These are phyloP conservation scores for Melanotaenia pygmaea DNA, from an alignment of 2,797 vertebrate species.

Conservation along the genomic window DNA sequence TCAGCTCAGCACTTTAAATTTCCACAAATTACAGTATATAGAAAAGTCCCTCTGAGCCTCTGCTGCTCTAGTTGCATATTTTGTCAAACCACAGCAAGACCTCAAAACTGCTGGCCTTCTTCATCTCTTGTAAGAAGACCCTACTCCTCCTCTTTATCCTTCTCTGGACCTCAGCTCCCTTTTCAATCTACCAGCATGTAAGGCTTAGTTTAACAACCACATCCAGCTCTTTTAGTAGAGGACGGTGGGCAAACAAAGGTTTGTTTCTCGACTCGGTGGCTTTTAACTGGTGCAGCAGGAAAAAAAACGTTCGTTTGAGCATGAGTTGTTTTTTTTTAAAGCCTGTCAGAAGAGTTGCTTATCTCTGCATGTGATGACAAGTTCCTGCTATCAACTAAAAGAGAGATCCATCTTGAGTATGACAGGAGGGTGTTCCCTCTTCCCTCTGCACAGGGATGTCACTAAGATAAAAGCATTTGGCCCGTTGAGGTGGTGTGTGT, in stretches of 20 bases:
- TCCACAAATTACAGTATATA: constrained; percentile 74
- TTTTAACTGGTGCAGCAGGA: constrained; percentile 49
- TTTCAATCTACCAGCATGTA: constrained; percentile 46
- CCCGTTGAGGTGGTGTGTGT: constrained; percentile 14
- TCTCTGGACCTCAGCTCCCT: constrained; percentile 26
- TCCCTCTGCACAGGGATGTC: constrained; percentile 32
- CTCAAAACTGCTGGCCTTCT: constrained; percentile 64
- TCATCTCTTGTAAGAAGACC: constrained; percentile 52
- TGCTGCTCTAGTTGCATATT: constrained; percentile 61
- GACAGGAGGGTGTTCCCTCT: constrained; percentile 56
- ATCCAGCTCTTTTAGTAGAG: constrained; percentile 39
- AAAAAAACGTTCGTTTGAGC: constrained; percentile 34
- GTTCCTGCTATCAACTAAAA: constrained; percentile 47
- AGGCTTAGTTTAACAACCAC: constrained; percentile 38
- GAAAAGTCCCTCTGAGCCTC: constrained; percentile 55
- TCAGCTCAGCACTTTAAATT: constrained; percentile 68
- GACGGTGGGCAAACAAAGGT: constrained; percentile 24
- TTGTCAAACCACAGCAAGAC: constrained; percentile 64
- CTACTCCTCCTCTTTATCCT: constrained; percentile 13
- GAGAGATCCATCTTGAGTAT: constrained; percentile 42
- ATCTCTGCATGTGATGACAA: constrained; percentile 69
- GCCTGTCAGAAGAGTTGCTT: constrained; percentile 38
- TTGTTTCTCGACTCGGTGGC: constrained; percentile 42
- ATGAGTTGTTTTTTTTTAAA: constrained; percentile 33
- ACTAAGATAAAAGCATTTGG: constrained; percentile 39